Percentiles rank a stretch among this genome's conserved stretches.
phyloP scores from a whole-genome alignment of 2,113 vertebrate genomes.

The Candoia aspera region DNA sequence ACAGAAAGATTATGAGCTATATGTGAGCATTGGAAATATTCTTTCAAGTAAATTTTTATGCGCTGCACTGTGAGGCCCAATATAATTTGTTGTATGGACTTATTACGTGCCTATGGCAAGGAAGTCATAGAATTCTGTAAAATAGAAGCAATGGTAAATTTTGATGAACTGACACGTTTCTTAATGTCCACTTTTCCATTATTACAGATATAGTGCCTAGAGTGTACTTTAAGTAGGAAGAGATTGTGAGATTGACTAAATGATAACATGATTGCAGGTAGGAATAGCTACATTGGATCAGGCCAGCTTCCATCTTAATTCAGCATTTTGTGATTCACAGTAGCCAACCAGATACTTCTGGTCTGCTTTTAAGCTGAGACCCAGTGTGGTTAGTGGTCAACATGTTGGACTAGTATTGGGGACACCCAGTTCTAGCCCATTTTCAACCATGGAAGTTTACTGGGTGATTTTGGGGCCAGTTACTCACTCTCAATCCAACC shows the following conservation, averaged over 20 bases:
- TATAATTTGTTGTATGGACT: background rate
- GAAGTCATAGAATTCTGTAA: background rate
- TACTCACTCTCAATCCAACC: background rate
- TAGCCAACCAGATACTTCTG: background rate
- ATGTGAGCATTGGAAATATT: background rate
- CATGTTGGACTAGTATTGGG: background rate
- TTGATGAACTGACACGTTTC: background rate
- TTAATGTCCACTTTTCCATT: background rate
- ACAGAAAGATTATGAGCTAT: background rate
- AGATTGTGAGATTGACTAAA: background rate
- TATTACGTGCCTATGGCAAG: background rate
- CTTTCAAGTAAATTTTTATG: background rate
- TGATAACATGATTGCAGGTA: background rate
- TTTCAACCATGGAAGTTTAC: background rate
- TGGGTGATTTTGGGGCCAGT: background rate
- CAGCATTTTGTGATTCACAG: background rate
- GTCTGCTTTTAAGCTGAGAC: background rate
- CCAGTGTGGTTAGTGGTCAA: background rate
- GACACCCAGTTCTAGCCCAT: background rate
- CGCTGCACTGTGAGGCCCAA: background rate
- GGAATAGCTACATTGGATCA: background rate
- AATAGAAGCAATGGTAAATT: background rate
- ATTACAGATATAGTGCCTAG: background rate
- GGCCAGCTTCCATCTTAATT: background rate
- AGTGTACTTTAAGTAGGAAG: background rate